phyloP scores from a whole-genome alignment of 2,113 vertebrate genomes.

The Gavia stellata region DNA sequence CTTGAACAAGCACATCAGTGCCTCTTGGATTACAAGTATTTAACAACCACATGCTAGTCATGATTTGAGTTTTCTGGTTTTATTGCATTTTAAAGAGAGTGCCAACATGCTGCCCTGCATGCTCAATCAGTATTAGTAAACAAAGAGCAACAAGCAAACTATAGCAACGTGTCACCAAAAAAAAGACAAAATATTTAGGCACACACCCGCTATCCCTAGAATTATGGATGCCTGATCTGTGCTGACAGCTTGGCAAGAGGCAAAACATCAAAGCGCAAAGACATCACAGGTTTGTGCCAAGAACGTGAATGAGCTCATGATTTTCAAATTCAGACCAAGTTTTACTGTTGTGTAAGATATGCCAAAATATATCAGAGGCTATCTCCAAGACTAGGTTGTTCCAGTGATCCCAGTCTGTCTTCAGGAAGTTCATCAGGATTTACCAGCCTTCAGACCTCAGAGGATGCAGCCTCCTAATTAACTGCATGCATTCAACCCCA shows the following conservation, averaged over 20 bases:
- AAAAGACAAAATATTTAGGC: neutral
- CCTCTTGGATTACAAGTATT: neutral
- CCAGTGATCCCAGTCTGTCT: neutral
- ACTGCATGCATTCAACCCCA: accelerated
- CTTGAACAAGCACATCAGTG: neutral
- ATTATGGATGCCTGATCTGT: neutral
- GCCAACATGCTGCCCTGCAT: neutral
- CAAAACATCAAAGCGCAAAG: neutral
- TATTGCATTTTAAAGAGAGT: neutral
- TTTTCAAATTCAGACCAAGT: neutral
- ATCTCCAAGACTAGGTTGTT: neutral
- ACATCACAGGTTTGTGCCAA: neutral
- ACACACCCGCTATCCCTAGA: neutral
- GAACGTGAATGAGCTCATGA: neutral
- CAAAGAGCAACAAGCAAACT: neutral
- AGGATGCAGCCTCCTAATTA: neutral
- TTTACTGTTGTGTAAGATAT: neutral
- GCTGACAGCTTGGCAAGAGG: neutral
- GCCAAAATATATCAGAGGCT: neutral
- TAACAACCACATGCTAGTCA: neutral
- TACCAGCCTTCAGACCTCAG: neutral
- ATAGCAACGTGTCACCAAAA: neutral
- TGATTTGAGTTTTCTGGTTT: neutral
- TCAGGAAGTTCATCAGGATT: neutral
- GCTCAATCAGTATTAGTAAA: neutral